These are phyloP conservation scores for Pseudomyrmex flavicornis DNA, from an alignment of 1,140 invertebrate genomes.

Conservation along the genomic window DNA sequence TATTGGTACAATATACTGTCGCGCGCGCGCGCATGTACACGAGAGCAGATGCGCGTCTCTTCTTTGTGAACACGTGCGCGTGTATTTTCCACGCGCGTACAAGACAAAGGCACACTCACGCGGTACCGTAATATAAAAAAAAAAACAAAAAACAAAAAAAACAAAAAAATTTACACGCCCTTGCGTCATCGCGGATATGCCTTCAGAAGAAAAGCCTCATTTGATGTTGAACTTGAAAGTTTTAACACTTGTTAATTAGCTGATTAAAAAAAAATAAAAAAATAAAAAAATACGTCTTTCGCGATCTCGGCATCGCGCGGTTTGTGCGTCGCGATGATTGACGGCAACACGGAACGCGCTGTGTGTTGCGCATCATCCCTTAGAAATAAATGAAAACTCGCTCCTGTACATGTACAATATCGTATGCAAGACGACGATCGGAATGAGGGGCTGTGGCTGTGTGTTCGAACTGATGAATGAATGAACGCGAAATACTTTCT, in stretches of 20 bases:
- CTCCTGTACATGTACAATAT: slow-evolving; percentile 58
- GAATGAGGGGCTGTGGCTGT: slow-evolving; percentile 43
- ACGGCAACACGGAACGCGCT: slow-evolving; percentile 59
- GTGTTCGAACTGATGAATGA: slow-evolving; percentile 63
- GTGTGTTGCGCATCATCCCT: slow-evolving; percentile 47
- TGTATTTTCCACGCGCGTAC: slow-evolving; percentile 48
- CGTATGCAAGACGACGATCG: slow-evolving; percentile 63
- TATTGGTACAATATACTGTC: slow-evolving; percentile 76
- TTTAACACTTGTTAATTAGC: slow-evolving; percentile 85
- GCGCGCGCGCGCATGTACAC: slow-evolving; percentile 72
- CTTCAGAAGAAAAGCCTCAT: slow-evolving; percentile 84
- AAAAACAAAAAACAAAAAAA: slow-evolving; percentile 69
- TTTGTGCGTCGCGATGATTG: slow-evolving; percentile 29
- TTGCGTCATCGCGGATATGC: slow-evolving; percentile 80
- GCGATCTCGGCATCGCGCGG: slow-evolving; percentile 39
- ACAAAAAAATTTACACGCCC: slow-evolving; percentile 77
- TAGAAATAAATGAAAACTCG: slow-evolving; percentile 58
- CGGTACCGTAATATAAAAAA: slow-evolving; percentile 65
- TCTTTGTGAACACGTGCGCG: slow-evolving; percentile 34
- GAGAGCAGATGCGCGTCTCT: slow-evolving; percentile 54
- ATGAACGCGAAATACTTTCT: slow-evolving; percentile 62
- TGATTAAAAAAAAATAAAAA: slow-evolving; percentile 65
- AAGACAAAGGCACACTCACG: slow-evolving; percentile 65
- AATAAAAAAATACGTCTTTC: slow-evolving; percentile 24
- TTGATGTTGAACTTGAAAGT: slow-evolving; percentile 85